These are phyloP conservation scores for Pangasius larnaudii DNA, from an alignment of 2,797 vertebrate species.

Conservation along the genomic window DNA sequence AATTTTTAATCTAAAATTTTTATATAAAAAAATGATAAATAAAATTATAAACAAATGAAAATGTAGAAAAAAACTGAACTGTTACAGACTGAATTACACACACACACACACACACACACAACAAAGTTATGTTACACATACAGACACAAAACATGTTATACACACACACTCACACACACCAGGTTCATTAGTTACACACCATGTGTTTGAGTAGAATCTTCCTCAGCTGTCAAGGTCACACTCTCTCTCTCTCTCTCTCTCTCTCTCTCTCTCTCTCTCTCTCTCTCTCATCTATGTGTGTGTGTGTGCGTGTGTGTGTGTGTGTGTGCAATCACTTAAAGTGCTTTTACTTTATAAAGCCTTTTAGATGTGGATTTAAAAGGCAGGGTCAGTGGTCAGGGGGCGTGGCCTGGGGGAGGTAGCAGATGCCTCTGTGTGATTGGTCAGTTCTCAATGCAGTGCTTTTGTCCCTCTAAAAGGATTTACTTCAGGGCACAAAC, in stretches of 20 bases:
- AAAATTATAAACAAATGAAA: no score
- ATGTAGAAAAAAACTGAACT: no score
- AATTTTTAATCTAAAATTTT: no score
- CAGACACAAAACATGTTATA: no score
- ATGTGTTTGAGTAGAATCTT: constrained; percentile 36
- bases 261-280: background rate
- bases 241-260: background rate
- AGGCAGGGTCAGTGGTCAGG: constrained; percentile 2
- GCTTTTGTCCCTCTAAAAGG: constrained; percentile 45
- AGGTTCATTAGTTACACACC: background rate
- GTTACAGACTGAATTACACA: no score
- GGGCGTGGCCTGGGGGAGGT: background rate
- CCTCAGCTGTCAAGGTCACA: constrained; percentile 46
- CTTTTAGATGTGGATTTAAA: constrained; percentile 56
- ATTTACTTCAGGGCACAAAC: constrained; percentile 38
- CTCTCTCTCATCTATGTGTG: background rate
- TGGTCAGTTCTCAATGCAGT: constrained; percentile 15
- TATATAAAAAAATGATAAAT: no score
- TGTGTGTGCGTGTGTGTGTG: background rate
- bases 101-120: no score
- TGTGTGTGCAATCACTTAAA: constrained; percentile 55
- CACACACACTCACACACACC: background rate
- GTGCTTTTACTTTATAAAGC: constrained; percentile 56
- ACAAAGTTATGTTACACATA: no score
- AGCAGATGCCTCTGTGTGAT: background rate